Base-by-base conservation (phyloP, 2,888 invertebrate genomes). In the Drosophila helvetica region DNA sequence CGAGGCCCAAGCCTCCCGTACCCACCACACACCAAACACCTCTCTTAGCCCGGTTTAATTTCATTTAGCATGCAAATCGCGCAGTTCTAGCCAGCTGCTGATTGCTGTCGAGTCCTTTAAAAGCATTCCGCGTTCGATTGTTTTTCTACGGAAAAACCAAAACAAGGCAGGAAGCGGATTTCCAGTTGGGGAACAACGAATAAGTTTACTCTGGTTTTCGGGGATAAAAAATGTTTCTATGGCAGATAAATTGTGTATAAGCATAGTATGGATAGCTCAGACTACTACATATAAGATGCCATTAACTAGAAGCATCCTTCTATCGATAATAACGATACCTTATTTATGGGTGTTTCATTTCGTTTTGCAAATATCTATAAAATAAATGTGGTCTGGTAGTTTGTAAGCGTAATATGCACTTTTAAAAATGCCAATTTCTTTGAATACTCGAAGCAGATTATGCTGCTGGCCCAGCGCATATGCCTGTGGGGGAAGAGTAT, bases 11-110 rank as follows among this genome's bases (percentile, higher is more conserved):
- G 8, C 6, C n/a, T n/a, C n/a, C 22, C n/a, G 8, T 27, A 27
- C 19, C 10, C 25, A 5, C n/a, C 3, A 0, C 12, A 18, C 38
- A 17, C 10, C 18, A 47, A 18, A 38, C 42, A 25, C 38, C 54
- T 50, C 22, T 42, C 56, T 46, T 50, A 46, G 43, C 48, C 57
- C 47, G 38, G 55, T 62, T 67, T 86, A 76, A 84, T 84, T 75
- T 81, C 70, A 83, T 83, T 86, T 76, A 17, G 68, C 76, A 86
- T 85, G 85, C 85, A 82, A 82, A 82, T 79, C 76, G 85, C 74
- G 52, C 69, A 67, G 52, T 76, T 79, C 62, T 82, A 55, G 68
- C 77, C 78, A 85, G 72, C 80, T 85, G 77, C 78, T 54, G 67
- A 75, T 70, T 79, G 66, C 72, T 57, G 65, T 45, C 48, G 62